Percentiles rank a stretch among this genome's conserved stretches.
Evolutionary conservation across 2,797 vertebrate species (phyloP).

Genomic region (Odontamblyopus rebecca): DNA sequence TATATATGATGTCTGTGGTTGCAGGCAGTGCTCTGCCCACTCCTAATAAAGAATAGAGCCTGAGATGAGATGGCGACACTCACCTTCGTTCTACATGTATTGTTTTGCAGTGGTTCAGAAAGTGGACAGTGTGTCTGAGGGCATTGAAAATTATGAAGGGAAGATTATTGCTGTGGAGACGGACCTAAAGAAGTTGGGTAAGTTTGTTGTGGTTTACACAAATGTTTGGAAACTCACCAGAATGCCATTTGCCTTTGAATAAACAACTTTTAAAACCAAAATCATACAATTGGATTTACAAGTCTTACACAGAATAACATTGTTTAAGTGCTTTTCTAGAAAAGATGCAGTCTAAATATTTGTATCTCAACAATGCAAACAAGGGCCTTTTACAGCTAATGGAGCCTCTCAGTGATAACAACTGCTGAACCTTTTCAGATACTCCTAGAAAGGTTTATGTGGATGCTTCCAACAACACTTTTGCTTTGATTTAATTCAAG

Average conservation of each 20-base stretch:
- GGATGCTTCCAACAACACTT: background rate
- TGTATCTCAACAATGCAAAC: background rate
- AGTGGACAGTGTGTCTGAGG: conserved; percentile 92
- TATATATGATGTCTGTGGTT: conserved; percentile 62
- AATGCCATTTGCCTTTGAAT: background rate
- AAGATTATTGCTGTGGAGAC: conserved; percentile 90
- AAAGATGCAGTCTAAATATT: background rate
- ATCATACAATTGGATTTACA: background rate
- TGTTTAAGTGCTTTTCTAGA: conserved; percentile 1
- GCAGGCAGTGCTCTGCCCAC: conserved; percentile 47
- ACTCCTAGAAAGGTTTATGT: background rate
- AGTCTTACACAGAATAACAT: background rate
- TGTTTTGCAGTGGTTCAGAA: conserved; percentile 89
- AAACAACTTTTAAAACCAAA: background rate
- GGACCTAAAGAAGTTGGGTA: conserved; percentile 92
- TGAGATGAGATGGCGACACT: conserved; percentile 26
- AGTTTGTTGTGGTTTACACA: conserved; percentile 41
- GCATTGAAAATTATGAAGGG: conserved; percentile 88
- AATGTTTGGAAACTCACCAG: background rate
- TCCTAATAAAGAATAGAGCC: conserved; percentile 43
- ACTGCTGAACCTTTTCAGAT: background rate
- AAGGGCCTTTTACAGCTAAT: background rate
- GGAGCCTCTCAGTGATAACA: background rate
- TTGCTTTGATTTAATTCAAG: background rate
- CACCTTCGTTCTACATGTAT: conserved; percentile 39